These are phyloP conservation scores for Leptinotarsa lineolata DNA, from an alignment of 1,140 invertebrate genomes.

Conservation along the genomic window DNA sequence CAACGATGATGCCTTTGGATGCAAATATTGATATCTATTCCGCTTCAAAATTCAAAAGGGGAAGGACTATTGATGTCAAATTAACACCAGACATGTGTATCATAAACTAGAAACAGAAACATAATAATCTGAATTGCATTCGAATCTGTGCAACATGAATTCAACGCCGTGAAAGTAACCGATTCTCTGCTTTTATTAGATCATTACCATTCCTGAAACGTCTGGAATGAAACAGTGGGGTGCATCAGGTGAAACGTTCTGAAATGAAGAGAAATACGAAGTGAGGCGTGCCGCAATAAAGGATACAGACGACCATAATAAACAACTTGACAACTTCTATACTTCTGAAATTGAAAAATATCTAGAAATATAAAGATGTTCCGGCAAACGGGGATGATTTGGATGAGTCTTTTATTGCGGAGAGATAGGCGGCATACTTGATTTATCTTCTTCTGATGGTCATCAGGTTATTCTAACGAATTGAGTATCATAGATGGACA, in stretches of 20 bases:
- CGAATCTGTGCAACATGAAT: background rate
- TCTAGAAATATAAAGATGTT: constrained; percentile 3
- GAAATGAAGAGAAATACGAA: constrained; percentile 14
- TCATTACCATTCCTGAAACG: constrained; percentile 12
- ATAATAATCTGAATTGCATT: background rate
- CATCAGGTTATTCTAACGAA: too few relatives aligned
- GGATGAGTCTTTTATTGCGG: background rate
- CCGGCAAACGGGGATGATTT: background rate
- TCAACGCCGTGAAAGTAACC: background rate
- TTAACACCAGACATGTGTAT: too few relatives aligned
- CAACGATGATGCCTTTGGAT: too few relatives aligned
- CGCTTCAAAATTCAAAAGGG: too few relatives aligned
- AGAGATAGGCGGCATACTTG: too few relatives aligned
- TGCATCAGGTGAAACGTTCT: constrained; percentile 15
- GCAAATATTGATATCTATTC: too few relatives aligned
- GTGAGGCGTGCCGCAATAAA: constrained; percentile 11
- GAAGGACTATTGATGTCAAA: too few relatives aligned
- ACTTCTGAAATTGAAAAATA: constrained; percentile 5
- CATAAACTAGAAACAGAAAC: too few relatives aligned
- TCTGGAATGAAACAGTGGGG: background rate
- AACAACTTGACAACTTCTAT: constrained; percentile 8
- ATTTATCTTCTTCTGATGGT: too few relatives aligned
- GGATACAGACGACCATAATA: background rate
- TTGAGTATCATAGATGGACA: too few relatives aligned
- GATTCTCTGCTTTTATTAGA: background rate